Conservation (phyloP, 2,888 invertebrate genomes). For the Xanthorhoe spadicearia region DNA sequence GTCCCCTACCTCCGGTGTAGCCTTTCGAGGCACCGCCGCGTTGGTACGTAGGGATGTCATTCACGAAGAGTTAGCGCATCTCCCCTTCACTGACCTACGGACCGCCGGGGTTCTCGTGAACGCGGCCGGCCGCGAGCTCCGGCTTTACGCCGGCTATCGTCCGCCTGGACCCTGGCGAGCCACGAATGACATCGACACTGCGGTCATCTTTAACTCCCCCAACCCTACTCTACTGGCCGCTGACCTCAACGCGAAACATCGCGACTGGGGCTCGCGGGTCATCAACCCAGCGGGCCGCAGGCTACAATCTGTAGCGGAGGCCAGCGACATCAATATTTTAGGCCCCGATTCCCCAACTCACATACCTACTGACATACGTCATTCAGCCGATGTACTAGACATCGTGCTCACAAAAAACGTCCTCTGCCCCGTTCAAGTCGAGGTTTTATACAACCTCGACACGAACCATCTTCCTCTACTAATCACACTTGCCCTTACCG, state of each 20-base stretch:
- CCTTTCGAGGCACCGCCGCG: too few relatives aligned
- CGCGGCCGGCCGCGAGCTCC: neutral
- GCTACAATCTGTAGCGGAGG: neutral
- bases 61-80: too few relatives aligned
- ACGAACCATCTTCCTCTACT: neutral
- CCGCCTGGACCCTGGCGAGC: neutral
- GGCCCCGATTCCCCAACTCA: neutral
- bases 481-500: neutral
- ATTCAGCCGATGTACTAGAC: neutral
- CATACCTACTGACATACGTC: neutral
- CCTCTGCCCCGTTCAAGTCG: neutral
- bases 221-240: neutral
- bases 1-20: too few relatives aligned
- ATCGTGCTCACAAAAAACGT: neutral
- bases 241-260: slow-evolving; percentile 1
- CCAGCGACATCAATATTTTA: neutral
- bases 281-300: neutral
- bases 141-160: neutral
- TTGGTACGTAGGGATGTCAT: too few relatives aligned
- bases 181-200: too few relatives aligned
- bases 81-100: too few relatives aligned
- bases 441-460: neutral
- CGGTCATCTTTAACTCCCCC: neutral
- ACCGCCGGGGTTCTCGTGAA: too few relatives aligned
- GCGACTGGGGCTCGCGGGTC: neutral